These are phyloP conservation scores for Pammene aurita DNA, from an alignment of 2,888 invertebrate species.

Conservation along the genomic window DNA sequence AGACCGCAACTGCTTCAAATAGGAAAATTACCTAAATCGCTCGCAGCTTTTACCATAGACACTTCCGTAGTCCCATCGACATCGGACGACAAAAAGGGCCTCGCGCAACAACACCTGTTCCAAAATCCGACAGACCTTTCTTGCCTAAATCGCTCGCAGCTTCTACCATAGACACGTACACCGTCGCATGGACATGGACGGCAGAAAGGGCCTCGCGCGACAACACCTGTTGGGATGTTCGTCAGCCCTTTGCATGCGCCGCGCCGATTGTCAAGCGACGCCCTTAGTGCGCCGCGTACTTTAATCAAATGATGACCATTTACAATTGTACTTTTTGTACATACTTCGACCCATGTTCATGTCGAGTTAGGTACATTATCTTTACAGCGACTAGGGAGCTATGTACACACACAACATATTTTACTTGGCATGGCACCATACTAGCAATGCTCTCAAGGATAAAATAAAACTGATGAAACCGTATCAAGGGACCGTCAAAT, in stretches of 20 bases:
- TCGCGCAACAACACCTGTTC: too few relatives aligned
- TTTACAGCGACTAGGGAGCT: too few relatives aligned
- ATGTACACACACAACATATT: too few relatives aligned
- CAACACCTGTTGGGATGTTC: slow-evolving; percentile 72
- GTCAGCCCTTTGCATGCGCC: slow-evolving; percentile 72
- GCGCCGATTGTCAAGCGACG: slow-evolving; percentile 72
- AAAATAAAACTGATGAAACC: too few relatives aligned
- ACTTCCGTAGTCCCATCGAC: slow-evolving; percentile 1
- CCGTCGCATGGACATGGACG: slow-evolving; percentile 17
- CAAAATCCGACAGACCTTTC: too few relatives aligned
- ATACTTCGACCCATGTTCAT: not conserved
- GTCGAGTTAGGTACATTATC: not conserved
- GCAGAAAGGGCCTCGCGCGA: slow-evolving; percentile 59
- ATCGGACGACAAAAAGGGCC: slow-evolving; percentile 23
- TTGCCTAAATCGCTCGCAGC: too few relatives aligned
- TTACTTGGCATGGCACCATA: too few relatives aligned
- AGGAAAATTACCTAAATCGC: slow-evolving; percentile 11
- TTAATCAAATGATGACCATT: slow-evolving; percentile 39
- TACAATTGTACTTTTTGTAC: slow-evolving; percentile 32
- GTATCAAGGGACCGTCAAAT: too few relatives aligned
- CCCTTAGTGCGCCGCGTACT: slow-evolving; percentile 43
- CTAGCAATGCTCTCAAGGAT: too few relatives aligned
- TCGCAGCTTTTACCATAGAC: slow-evolving; percentile 1
- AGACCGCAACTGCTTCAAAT: too few relatives aligned
- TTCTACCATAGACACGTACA: too few relatives aligned